These are phyloP conservation scores for Exocentrus adspersus DNA, from an alignment of 2,888 invertebrate genomes.

Conservation along the genomic window DNA sequence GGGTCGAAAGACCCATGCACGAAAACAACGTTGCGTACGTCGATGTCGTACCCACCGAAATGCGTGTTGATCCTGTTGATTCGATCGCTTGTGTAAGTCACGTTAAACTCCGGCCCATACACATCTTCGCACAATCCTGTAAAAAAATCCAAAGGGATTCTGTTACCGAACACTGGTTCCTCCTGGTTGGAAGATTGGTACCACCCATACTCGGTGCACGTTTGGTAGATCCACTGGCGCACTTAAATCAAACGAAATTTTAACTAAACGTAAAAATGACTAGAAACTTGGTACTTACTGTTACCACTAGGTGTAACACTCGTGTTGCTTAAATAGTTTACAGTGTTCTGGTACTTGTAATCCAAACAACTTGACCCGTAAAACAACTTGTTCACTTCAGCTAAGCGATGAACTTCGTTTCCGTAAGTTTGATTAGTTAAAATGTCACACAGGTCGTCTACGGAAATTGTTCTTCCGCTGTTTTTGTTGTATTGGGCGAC, in stretches of 20 bases:
- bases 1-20: conserved; percentile 71
- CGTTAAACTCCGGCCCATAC: conserved; percentile 68
- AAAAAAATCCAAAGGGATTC: conserved; percentile 74
- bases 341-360: conserved; percentile 81
- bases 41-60: conserved; percentile 66
- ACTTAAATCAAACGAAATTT: conserved; percentile 82
- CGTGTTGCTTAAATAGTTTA: conserved; percentile 72
- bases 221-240: conserved; percentile 94
- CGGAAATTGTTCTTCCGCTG: conserved; percentile 75
- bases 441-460: conserved; percentile 81
- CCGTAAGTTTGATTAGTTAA: conserved; percentile 72
- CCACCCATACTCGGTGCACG: conserved; percentile 95
- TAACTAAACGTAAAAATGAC: too few species aligned
- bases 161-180: conserved; percentile 74
- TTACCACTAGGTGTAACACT: conserved; percentile 51
- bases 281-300: conserved; percentile 34
- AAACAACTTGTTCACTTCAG: conserved; percentile 73
- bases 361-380: conserved; percentile 80
- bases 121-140: conserved; percentile 81
- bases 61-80: conserved; percentile 68
- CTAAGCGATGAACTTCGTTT: conserved; percentile 74
- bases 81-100: conserved; percentile 68
- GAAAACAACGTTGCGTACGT: conserved; percentile 68
- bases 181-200: conserved; percentile 85
- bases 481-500: conserved; percentile 95